Percentiles rank a stretch among this genome's conserved stretches.
phyloP scores from a whole-genome alignment of 2,797 vertebrate species.

The Rhinichthys osculus region DNA sequence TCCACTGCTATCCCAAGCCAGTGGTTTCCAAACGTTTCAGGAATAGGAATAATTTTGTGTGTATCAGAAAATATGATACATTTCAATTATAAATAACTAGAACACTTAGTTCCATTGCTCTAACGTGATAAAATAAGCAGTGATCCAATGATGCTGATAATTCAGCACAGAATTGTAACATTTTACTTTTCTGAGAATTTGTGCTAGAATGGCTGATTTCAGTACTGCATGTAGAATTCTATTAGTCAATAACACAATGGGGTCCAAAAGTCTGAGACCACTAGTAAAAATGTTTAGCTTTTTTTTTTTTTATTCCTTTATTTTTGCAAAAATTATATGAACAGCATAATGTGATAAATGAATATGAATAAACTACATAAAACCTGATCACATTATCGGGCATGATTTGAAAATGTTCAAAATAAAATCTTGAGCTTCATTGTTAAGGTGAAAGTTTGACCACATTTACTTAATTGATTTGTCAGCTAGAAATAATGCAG shows the following conservation, averaged over 20 bases:
- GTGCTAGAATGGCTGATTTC: neutral
- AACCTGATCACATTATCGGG: neutral
- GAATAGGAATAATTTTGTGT: neutral
- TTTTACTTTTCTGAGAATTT: neutral
- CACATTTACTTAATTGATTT: neutral
- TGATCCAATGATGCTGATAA: neutral
- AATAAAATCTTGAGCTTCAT: neutral
- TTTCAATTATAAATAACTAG: neutral
- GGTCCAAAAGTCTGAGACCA: neutral
- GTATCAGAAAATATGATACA: neutral
- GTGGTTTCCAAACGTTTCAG: neutral
- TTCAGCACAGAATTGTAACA: neutral
- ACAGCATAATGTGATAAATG: constrained; percentile 2
- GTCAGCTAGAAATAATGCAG: neutral
- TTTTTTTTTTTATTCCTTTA: neutral
- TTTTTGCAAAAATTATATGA: neutral
- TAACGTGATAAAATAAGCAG: neutral
- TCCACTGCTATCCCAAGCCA: neutral
- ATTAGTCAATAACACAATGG: no score
- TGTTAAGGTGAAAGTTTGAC: neutral
- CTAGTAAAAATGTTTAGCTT: neutral
- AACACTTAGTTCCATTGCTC: neutral
- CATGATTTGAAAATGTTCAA: neutral
- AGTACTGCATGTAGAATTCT: neutral
- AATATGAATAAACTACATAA: neutral